Evolutionary conservation across 2,113 vertebrate genomes (phyloP).

Genomic region (Hippopotamus amphibius): DNA sequence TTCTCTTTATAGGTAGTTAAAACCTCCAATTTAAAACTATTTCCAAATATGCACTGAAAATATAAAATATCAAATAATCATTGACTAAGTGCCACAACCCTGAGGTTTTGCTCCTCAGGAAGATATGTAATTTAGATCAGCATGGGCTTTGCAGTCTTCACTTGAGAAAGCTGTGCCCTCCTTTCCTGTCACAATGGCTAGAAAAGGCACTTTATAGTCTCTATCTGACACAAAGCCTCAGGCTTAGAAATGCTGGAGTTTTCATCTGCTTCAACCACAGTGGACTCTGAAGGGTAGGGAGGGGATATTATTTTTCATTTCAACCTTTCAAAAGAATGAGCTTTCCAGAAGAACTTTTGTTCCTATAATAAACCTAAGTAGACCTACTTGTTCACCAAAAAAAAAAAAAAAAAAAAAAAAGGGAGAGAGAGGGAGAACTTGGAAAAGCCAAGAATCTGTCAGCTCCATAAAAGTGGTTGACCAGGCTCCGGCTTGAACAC

Average conservation of each 20-base stretch:
- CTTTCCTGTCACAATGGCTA: slow-evolving; percentile 46
- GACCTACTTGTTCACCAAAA: slow-evolving; percentile 69
- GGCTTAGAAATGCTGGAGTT: slow-evolving; percentile 57
- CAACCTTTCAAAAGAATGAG: slow-evolving; percentile 68
- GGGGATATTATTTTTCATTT: slow-evolving; percentile 77
- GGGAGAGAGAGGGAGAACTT: neutral
- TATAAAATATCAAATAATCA: slow-evolving; percentile 36
- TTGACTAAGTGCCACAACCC: neutral
- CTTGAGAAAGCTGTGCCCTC: slow-evolving; percentile 68
- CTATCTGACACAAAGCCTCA: neutral
- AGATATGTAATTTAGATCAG: slow-evolving; percentile 56
- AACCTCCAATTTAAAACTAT: slow-evolving; percentile 57
- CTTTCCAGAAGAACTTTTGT: slow-evolving; percentile 79
- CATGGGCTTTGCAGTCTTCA: neutral
- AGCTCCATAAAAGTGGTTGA: slow-evolving; percentile 57
- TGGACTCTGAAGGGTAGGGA: slow-evolving; percentile 65
- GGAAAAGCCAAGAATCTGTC: slow-evolving; percentile 77
- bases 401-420: neutral
- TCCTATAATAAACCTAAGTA: slow-evolving; percentile 77
- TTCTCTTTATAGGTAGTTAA: slow-evolving; percentile 48
- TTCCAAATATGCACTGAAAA: slow-evolving; percentile 46
- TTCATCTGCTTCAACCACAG: slow-evolving; percentile 65
- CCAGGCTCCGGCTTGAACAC: slow-evolving; percentile 48
- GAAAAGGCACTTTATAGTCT: slow-evolving; percentile 54
- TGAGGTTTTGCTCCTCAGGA: slow-evolving; percentile 54